phyloP scores from a whole-genome alignment of 2,797 vertebrate species.

The Erpetoichthys calabaricus region DNA sequence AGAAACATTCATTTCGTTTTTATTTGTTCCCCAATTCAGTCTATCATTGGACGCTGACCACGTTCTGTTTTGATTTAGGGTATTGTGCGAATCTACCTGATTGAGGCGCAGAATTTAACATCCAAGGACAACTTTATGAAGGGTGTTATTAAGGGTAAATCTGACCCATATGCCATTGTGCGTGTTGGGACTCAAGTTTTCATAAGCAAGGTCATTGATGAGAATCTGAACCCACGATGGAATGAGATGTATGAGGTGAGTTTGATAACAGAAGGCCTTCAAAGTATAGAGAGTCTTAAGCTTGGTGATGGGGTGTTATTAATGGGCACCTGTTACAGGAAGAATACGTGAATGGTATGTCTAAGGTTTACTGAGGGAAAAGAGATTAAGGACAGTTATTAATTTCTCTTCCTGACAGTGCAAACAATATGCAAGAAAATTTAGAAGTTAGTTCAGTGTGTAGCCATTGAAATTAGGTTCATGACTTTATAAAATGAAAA shows the following conservation, averaged over 20 bases:
- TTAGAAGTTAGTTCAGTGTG: too few relatives aligned
- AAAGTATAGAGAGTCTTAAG: too few relatives aligned
- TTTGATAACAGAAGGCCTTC: neutral
- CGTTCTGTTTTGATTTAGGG: conserved; percentile 43
- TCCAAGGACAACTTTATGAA: conserved; percentile 81
- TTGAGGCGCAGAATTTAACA: conserved; percentile 64
- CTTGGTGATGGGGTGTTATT: too few relatives aligned
- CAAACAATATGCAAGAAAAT: too few relatives aligned
- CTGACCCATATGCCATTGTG: conserved; percentile 76
- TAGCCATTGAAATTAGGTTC: too few relatives aligned
- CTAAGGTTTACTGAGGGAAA: too few relatives aligned
- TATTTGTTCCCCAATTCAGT: neutral
- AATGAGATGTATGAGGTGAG: conserved; percentile 82
- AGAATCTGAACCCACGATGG: conserved; percentile 80
- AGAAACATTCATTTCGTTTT: conserved; percentile 2
- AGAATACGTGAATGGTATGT: too few relatives aligned
- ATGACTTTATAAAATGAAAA: too few relatives aligned
- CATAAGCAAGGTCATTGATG: conserved; percentile 72
- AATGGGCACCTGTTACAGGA: too few relatives aligned
- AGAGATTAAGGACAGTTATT: too few relatives aligned
- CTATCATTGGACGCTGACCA: neutral
- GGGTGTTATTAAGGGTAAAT: conserved; percentile 77
- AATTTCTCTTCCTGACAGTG: too few relatives aligned
- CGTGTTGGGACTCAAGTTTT: conserved; percentile 80
- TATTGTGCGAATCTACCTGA: conserved; percentile 74